phyloP scores from a whole-genome alignment of 2,888 invertebrate species.

The Hirtodrosophila trivittata region DNA sequence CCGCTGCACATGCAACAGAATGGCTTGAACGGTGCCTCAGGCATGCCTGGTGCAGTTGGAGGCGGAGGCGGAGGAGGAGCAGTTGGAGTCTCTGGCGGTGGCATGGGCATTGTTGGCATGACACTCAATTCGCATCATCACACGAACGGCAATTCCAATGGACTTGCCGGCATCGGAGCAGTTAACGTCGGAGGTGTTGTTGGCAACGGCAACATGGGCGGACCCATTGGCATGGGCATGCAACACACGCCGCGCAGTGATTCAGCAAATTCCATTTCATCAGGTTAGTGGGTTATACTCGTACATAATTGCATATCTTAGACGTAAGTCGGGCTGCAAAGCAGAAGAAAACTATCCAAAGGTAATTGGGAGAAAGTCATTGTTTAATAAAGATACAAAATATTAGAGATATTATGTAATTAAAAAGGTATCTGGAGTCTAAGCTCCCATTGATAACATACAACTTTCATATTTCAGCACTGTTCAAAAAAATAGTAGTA shows the following conservation, averaged over 20 bases:
- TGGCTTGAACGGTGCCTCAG: conserved; percentile 31
- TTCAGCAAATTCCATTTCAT: conserved; percentile 84
- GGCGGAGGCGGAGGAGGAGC: no score
- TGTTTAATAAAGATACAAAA: no score
- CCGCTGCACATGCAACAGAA: conserved; percentile 65
- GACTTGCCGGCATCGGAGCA: conserved; percentile 39
- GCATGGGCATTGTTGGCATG: conserved; percentile 38
- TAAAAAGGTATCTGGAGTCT: no score
- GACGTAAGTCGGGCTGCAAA: neutral
- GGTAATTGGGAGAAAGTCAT: no score
- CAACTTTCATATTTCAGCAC: no score
- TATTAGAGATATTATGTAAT: no score
- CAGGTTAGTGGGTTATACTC: conserved; percentile 80
- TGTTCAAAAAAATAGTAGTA: no score
- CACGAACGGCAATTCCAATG: conserved; percentile 63
- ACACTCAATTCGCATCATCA: conserved; percentile 54
- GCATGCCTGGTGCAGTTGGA: no score
- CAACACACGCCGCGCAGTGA: conserved; percentile 83
- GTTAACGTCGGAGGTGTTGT: conserved; percentile 1
- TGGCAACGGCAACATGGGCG: conserved; percentile 29
- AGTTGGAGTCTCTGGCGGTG: neutral
- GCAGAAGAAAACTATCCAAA: no score
- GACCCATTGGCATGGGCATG: conserved; percentile 65
- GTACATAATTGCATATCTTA: conserved; percentile 5
- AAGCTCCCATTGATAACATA: no score